phyloP scores from a whole-genome alignment of 2,888 invertebrate species.

The Pycnomerus fuliginosus region DNA sequence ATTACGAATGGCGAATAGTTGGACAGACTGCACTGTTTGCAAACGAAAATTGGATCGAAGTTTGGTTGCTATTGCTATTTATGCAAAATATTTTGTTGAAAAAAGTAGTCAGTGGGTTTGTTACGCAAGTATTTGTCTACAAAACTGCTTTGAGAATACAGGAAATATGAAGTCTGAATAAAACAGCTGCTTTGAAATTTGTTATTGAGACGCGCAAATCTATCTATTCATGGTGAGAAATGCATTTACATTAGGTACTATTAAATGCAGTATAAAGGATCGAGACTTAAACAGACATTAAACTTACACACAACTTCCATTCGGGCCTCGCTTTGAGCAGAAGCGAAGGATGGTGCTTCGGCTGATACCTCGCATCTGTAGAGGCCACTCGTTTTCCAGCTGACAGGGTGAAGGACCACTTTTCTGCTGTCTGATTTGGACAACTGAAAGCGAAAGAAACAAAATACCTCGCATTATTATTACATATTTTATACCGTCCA shows the following conservation, averaged over 20 bases:
- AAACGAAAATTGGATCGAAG: no score
- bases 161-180: background rate
- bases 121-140: no score
- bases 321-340: constrained; percentile 71
- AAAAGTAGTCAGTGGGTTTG: no score
- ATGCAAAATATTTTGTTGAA: no score
- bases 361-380: constrained; percentile 79
- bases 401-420: constrained; percentile 66
- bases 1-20: constrained; percentile 24
- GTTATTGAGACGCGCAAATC: no score
- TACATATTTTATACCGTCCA: constrained; percentile 4
- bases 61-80: no score
- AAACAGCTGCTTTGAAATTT: background rate
- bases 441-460: constrained; percentile 55
- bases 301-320: constrained; percentile 82
- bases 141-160: background rate
- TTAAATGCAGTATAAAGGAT: no score
- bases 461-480: constrained; percentile 6
- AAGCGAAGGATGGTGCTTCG: constrained; percentile 75
- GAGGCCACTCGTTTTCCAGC: constrained; percentile 68
- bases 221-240: no score
- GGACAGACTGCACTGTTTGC: no score
- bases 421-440: constrained; percentile 67
- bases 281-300: background rate
- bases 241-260: no score